Percentiles rank a stretch among this genome's conserved stretches.
phyloP scores from a whole-genome alignment of 2,888 invertebrate genomes.

The Limulus polyphemus region DNA sequence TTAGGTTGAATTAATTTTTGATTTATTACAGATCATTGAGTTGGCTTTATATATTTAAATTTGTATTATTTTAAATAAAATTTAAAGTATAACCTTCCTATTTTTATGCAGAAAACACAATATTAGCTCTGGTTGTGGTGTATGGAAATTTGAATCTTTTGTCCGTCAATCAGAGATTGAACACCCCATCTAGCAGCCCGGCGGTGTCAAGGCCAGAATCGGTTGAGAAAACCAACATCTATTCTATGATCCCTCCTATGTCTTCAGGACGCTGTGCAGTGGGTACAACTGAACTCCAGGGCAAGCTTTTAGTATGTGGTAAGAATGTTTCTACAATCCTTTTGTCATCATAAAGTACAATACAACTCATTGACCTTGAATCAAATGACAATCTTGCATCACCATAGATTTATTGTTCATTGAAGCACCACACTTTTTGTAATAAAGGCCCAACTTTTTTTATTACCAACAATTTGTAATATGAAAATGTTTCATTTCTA shows the following conservation, averaged over 20 bases:
- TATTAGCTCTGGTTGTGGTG: constrained; percentile 51
- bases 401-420: no score
- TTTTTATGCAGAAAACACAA: constrained; percentile 39
- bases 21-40: no score
- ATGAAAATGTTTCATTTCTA: no score
- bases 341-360: no score
- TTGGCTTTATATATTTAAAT: no score
- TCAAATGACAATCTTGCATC: no score
- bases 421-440: no score
- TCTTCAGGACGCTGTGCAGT: constrained; percentile 57
- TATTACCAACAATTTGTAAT: no score
- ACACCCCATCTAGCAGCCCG: constrained; percentile 27
- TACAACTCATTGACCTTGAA: no score
- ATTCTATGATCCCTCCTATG: constrained; percentile 49
- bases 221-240: constrained; percentile 45
- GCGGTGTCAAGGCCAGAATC: constrained; percentile 18
- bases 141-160: constrained; percentile 50
- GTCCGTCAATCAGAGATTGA: constrained; percentile 47
- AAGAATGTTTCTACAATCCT: constrained; percentile 31
- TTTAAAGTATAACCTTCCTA: background rate
- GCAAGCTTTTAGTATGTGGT: constrained; percentile 64
- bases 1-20: no score
- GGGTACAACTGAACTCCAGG: constrained; percentile 56
- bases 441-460: no score
- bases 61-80: no score